Evolutionary conservation across 2,113 vertebrate species (phyloP), one percentile per base, ranked within the genome.

Genomic region (Propithecus coquereli): DNA sequence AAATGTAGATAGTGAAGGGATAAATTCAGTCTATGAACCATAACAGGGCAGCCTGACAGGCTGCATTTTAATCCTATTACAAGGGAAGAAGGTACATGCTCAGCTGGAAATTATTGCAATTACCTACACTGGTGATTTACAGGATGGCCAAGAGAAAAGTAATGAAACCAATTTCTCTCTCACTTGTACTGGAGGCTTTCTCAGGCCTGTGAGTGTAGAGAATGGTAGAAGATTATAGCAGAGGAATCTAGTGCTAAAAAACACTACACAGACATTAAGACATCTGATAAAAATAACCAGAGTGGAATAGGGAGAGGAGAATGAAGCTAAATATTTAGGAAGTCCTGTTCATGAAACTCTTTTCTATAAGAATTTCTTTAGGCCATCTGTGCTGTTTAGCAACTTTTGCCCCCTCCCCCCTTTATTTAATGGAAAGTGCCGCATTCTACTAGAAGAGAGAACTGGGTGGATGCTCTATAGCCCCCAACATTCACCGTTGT

Each of bases 81-180:
- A 34, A 47, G 71, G 52, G 20, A 82, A 84, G 84, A 84, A 92
- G 34, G 81, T 90, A 30, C 94, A 77, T 90, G 92, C 92, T 97
- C 96, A 96, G 59, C 40, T 95, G 84, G 70, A 97, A 94, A 93
- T 97, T 97, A 96, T 74, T 94, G 95, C 68, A 97, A 96, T 98
- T 97, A 95, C 76, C 40, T 45, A 87, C 25, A 11, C 65, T 85
- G 57, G 81, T 97, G 92, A 96, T 97, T 95, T 95, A 66, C 59
- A 87, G 23, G 66, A 80, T 81, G 59, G 45, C 25, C 0, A 1
- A 95, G 87, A 77, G 92, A 87, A 90, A 97, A 82, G 54, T 96
- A 97, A 98, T 97, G 90, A 97, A 91, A 74, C 71, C 84, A 90
- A 94, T 97, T 97, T 94, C 76, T 96, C 74, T 93, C n/a, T 73